Evolutionary conservation across 2,797 vertebrate genomes (phyloP).

Genomic region (Sebastes matsubarae): DNA sequence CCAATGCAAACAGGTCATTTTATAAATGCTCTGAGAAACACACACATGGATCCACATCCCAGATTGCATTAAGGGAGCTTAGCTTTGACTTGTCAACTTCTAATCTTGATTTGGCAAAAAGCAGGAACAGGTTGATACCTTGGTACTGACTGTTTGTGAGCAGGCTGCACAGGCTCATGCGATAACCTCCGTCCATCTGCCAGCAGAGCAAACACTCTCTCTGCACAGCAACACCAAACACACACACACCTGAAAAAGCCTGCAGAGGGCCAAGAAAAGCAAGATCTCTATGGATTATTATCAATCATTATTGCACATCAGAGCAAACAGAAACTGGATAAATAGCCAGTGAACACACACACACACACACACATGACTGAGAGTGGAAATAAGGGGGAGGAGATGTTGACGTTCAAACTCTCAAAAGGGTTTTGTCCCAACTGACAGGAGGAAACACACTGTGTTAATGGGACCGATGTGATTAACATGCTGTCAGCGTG

Average conservation of each 20-base stretch:
- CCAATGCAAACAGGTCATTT: background rate
- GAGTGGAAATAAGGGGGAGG: conserved; percentile 30
- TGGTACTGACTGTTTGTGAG: background rate
- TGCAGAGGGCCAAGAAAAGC: conserved; percentile 11
- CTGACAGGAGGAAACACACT: conserved; percentile 46
- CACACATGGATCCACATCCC: background rate
- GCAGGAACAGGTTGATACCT: conserved; percentile 1
- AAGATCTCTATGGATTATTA: conserved; percentile 7
- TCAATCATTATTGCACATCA: background rate
- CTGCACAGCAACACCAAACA: conserved; percentile 20
- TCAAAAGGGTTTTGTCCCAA: conserved; percentile 57
- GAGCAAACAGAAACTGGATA: background rate
- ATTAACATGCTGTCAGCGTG: conserved; percentile 54
- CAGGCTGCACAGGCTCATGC: background rate
- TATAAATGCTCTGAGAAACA: background rate
- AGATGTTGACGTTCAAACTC: conserved; percentile 66
- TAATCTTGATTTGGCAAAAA: conserved; percentile 53
- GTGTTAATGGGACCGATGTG: conserved; percentile 35
- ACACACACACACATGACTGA: background rate
- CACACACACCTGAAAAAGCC: conserved; percentile 21
- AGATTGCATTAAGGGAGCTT: conserved; percentile 15
- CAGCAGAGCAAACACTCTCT: conserved; percentile 15
- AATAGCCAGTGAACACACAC: background rate
- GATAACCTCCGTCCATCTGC: conserved; percentile 39
- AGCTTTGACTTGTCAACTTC: conserved; percentile 33